A percentile compares a stretch with the other conserved stretches of the same genome.
Conservation (phyloP, 2,113 vertebrate genomes). For the Perca flavescens region DNA sequence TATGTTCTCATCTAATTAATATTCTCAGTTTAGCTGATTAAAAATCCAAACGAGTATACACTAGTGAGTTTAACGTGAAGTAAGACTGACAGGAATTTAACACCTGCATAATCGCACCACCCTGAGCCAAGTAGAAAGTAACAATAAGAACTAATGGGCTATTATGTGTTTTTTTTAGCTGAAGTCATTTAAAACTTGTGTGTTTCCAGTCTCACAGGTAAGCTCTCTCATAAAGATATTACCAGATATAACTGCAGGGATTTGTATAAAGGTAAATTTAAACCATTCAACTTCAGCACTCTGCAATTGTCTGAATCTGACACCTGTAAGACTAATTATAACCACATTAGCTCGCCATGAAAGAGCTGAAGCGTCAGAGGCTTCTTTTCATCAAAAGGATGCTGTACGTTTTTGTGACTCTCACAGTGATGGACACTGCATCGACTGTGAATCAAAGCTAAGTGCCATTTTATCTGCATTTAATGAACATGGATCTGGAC, state of each 20-base stretch:
- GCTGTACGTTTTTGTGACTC: conserved; percentile 41
- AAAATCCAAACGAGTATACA: conserved; percentile 55
- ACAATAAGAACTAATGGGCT: conserved; percentile 3
- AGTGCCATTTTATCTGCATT: conserved; percentile 53
- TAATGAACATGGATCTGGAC: conserved; percentile 37
- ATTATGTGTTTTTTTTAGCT: conserved; percentile 4
- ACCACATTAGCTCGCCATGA: conserved; percentile 21
- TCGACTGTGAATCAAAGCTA: conserved; percentile 46
- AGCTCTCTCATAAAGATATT: not conserved
- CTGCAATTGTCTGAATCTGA: conserved; percentile 11
- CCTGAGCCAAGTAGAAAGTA: conserved; percentile 6
- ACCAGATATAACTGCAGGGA: not conserved
- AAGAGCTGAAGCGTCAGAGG: conserved; percentile 23
- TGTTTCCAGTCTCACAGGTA: not conserved
- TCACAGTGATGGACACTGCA: conserved; percentile 17
- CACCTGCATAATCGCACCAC: conserved; percentile 22
- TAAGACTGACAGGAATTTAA: conserved; percentile 62
- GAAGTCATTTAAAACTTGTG: conserved; percentile 10
- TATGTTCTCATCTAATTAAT: conserved; percentile 77
- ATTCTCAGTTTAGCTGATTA: conserved; percentile 75
- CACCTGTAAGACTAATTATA: conserved; percentile 18
- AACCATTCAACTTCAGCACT: not conserved
- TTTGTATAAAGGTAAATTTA: conserved; percentile 16
- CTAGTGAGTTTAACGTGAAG: conserved; percentile 55
- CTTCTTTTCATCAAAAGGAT: conserved; percentile 47